Conservation (phyloP, 1,140 invertebrate genomes). For the Drosophila equinoxialis region DNA sequence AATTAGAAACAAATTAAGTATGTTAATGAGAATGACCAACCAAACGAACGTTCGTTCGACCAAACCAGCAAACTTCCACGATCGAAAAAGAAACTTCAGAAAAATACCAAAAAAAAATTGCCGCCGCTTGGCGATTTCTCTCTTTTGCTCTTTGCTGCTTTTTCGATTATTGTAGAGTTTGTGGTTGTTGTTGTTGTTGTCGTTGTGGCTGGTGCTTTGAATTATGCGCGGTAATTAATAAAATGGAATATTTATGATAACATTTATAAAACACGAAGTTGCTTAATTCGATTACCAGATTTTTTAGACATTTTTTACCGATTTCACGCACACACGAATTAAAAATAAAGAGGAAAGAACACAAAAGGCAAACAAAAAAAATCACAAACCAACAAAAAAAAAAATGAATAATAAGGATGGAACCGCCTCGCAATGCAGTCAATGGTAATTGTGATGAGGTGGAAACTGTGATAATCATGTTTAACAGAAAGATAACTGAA, state of each 20-base stretch:
- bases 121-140: slow-evolving; percentile 51
- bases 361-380: background rate
- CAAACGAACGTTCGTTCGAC: background rate
- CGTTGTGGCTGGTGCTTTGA: slow-evolving; percentile 36
- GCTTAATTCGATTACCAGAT: slow-evolving; percentile 79
- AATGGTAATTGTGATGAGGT: slow-evolving; percentile 73
- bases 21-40: slow-evolving; percentile 64
- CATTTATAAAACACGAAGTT: slow-evolving; percentile 81
- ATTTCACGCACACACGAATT: background rate
- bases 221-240: slow-evolving; percentile 80
- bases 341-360: background rate
- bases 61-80: slow-evolving; percentile 21
- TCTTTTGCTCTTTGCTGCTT: slow-evolving; percentile 17
- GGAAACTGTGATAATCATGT: slow-evolving; percentile 81
- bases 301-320: slow-evolving; percentile 43
- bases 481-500: slow-evolving; percentile 49
- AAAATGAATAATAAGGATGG: background rate
- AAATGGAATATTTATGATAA: slow-evolving; percentile 82
- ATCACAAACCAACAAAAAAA: background rate
- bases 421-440: slow-evolving; percentile 37
- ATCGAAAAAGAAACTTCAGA: slow-evolving; percentile 18
- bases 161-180: slow-evolving; percentile 12
- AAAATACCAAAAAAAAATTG: slow-evolving; percentile 30
- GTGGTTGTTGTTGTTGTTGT: background rate
- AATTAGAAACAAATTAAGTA: slow-evolving; percentile 81